Evolutionary conservation across 2,888 invertebrate species (phyloP).

Genomic region (Spialia ferax): DNA sequence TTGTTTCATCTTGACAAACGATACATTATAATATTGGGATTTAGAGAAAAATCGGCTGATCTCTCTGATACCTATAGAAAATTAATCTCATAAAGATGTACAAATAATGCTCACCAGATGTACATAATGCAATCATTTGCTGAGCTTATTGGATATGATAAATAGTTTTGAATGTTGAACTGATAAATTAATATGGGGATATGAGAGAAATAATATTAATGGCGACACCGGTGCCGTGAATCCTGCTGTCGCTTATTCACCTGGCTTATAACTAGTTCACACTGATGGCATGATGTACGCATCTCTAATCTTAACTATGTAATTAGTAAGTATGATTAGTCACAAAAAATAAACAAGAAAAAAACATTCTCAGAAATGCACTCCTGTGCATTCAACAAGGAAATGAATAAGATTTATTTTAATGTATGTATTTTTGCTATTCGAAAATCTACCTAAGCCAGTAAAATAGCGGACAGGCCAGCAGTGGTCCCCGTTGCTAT

Average conservation of each 20-base stretch:
- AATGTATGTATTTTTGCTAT: no score
- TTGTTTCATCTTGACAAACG: neutral
- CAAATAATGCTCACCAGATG: no score
- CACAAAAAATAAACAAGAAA: neutral
- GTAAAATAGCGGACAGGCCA: no score
- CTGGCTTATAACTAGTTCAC: neutral
- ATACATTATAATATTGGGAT: neutral
- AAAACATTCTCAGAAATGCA: no score
- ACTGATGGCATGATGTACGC: neutral
- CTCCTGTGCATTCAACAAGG: no score
- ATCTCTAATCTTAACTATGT: neutral
- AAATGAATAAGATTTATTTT: no score
- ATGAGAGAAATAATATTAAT: conserved; percentile 19
- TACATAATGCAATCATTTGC: neutral
- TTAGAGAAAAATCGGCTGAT: neutral
- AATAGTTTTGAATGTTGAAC: neutral
- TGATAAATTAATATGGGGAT: neutral
- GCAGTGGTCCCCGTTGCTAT: no score
- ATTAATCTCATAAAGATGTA: no score
- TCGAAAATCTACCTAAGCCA: no score
- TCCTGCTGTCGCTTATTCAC: conserved; percentile 12
- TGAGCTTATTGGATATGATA: neutral
- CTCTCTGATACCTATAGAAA: no score
- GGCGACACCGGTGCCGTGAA: neutral
- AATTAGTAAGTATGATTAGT: neutral